Conservation (phyloP, 2,888 invertebrate genomes). For the Watsonalla cultraria region DNA sequence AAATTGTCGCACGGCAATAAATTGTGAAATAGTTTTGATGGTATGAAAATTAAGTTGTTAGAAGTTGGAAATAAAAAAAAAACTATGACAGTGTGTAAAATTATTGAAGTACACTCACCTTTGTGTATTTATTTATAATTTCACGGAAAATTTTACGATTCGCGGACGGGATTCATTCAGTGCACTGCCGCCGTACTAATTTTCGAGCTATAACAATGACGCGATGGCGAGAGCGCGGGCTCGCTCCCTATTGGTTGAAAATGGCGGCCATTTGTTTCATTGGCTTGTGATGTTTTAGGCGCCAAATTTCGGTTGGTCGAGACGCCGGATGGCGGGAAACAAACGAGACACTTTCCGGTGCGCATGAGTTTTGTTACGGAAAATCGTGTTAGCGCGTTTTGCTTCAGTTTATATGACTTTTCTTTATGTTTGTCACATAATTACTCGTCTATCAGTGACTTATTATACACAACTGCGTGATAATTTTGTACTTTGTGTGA, state of each 20-base stretch:
- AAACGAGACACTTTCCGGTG: conserved; percentile 66
- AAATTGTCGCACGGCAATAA: conserved; percentile 30
- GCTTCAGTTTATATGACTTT: conserved; percentile 37
- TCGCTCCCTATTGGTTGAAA: conserved; percentile 66
- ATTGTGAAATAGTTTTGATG: conserved; percentile 40
- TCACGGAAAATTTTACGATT: conserved; percentile 70
- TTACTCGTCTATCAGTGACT: no score
- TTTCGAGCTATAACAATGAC: conserved; percentile 76
- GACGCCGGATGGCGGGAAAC: conserved; percentile 73
- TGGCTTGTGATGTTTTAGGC: conserved; percentile 64
- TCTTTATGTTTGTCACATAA: background rate
- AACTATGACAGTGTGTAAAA: conserved; percentile 10
- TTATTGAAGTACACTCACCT: conserved; percentile 48
- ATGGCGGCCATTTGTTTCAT: conserved; percentile 67
- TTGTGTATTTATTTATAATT: conserved; percentile 47
- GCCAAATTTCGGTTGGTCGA: conserved; percentile 78
- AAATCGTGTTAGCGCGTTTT: conserved; percentile 66
- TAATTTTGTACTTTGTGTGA: no score
- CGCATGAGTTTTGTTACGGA: conserved; percentile 63
- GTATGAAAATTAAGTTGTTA: conserved; percentile 21
- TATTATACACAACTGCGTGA: no score
- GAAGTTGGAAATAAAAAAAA: conserved; percentile 22
- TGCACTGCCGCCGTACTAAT: conserved; percentile 74
- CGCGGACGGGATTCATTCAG: conserved; percentile 76
- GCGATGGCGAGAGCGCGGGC: conserved; percentile 76